These are phyloP conservation scores for Odontomyia ornata DNA, from an alignment of 2,888 invertebrate genomes.

Conservation along the genomic window DNA sequence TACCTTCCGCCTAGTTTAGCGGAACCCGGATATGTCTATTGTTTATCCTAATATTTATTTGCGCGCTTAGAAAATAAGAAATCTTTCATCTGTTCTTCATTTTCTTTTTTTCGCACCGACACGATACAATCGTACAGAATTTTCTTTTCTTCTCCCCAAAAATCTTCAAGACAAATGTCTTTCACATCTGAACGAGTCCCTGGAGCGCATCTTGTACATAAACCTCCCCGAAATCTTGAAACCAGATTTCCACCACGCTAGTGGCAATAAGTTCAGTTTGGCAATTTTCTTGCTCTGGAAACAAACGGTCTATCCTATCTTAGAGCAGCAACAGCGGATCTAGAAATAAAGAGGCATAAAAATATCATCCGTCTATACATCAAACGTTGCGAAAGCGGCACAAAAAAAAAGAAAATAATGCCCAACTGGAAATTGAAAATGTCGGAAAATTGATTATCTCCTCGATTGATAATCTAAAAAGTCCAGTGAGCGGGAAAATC, in stretches of 20 bases:
- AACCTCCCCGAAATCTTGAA: background rate
- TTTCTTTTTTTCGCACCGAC: constrained; percentile 7
- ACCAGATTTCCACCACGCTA: background rate
- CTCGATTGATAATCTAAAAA: constrained; percentile 24
- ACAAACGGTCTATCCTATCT: constrained; percentile 3
- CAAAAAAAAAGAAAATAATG: background rate
- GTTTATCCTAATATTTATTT: background rate
- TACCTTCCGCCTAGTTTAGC: no score
- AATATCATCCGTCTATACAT: constrained; percentile 16
- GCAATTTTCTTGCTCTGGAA: constrained; percentile 1
- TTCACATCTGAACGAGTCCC: background rate
- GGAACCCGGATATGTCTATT: background rate
- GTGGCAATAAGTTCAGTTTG: background rate
- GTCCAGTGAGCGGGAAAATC: background rate
- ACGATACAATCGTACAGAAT: background rate
- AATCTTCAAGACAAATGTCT: background rate
- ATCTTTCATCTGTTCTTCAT: background rate
- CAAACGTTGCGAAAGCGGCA: background rate
- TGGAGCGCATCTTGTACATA: background rate
- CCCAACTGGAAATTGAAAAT: background rate
- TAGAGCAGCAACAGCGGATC: constrained; percentile 11
- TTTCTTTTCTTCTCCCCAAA: background rate
- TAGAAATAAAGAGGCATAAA: background rate
- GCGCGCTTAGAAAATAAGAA: background rate
- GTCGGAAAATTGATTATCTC: constrained; percentile 25